Percentiles rank a stretch among this genome's conserved stretches.
phyloP scores from a whole-genome alignment of 2,113 vertebrate genomes.

The Entelurus aequoreus region DNA sequence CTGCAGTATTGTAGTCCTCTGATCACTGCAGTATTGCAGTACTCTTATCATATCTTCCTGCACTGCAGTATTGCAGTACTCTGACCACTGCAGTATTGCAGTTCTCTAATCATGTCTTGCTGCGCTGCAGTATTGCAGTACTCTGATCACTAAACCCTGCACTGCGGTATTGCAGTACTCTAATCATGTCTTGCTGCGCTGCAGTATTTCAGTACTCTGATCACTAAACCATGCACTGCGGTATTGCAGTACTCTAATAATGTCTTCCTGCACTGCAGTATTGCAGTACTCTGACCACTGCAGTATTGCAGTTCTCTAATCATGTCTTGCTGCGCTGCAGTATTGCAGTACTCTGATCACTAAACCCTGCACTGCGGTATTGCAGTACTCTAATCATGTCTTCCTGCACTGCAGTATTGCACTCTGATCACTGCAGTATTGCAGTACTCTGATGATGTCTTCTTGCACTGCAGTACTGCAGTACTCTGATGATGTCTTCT shows the following conservation, averaged over 20 bases:
- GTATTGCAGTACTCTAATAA: neutral
- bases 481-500: slow-evolving; percentile 7
- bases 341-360: slow-evolving; percentile 40
- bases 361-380: slow-evolving; percentile 17
- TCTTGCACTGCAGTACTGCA: slow-evolving; percentile 30
- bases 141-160: slow-evolving; percentile 25
- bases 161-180: neutral
- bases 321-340: slow-evolving; percentile 26
- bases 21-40: neutral
- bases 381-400: neutral
- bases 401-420: slow-evolving; percentile 25
- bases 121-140: no score
- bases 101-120: no score
- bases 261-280: no score
- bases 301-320: neutral
- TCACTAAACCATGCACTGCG: slow-evolving; percentile 13
- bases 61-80: slow-evolving; percentile 36
- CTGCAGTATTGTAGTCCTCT: no score
- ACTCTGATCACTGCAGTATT: neutral
- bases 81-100: slow-evolving; percentile 25
- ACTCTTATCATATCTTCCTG: slow-evolving; percentile 8
- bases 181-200: slow-evolving; percentile 13
- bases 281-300: no score
- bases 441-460: slow-evolving; percentile 7
- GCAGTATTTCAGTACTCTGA: slow-evolving; percentile 22